A percentile compares a stretch with the other conserved stretches of the same genome.
Evolutionary conservation across 2,113 vertebrate species (phyloP).

Genomic region (Eonycteris spelaea): DNA sequence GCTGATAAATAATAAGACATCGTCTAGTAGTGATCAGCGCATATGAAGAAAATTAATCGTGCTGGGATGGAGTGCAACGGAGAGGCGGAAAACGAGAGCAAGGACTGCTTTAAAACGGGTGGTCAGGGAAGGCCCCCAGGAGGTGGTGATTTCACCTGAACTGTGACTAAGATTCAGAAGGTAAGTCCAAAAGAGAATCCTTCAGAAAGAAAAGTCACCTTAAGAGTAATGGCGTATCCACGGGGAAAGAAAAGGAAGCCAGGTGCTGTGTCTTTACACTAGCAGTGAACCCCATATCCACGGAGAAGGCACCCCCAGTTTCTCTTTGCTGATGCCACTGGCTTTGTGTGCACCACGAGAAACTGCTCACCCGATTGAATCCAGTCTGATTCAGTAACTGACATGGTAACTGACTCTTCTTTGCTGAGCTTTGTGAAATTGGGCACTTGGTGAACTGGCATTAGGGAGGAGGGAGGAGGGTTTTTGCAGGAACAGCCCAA

Average conservation of each 20-base stretch:
- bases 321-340: neutral
- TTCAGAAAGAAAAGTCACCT: neutral
- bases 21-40: neutral
- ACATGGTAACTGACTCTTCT: neutral
- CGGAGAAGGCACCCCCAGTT: neutral
- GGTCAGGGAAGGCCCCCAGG: neutral
- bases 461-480: neutral
- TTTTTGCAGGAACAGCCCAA: neutral
- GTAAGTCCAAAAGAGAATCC: neutral
- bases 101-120: too few species aligned
- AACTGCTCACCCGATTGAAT: fast-evolving
- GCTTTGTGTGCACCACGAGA: neutral
- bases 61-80: fast-evolving
- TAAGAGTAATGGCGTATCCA: fast-evolving
- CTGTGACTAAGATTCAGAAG: neutral
- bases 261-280: neutral
- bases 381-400: neutral
- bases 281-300: neutral
- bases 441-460: neutral
- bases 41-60: neutral
- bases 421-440: conserved; percentile 39
- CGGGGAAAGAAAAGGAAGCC: neutral
- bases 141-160: neutral
- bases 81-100: too few species aligned
- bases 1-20: neutral